Evolutionary conservation across 2,888 invertebrate genomes (phyloP), one percentile per base, ranked within the genome.

Genomic region (Eristalis intricaria): DNA sequence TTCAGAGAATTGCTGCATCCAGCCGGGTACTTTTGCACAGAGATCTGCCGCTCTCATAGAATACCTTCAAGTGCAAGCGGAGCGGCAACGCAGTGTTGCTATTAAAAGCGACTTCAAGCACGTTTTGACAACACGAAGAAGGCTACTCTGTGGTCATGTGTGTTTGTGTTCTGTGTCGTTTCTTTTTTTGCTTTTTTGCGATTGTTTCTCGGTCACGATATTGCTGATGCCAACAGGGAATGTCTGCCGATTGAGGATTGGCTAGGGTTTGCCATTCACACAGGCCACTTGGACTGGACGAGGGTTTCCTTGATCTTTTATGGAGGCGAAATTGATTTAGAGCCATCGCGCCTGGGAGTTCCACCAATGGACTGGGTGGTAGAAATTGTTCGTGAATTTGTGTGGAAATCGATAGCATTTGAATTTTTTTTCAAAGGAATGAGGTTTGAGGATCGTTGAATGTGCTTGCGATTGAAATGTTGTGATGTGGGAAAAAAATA

Each of bases 241-340:
- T 83, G 78, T 71, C 58, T 56, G 79, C 43, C 69, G 69, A 40
- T 82, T 35, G 75, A 79, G 83, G 78, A 79, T 83, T 83, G 86
- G 86, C 61, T 79, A 83, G 68, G 86, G 86, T 78, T 86, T 86
- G 75, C 70, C 83, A 58, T 60, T 79, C 70, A 15, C 77, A 75
- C 10, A 11, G 29, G 2, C 22, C 11, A 26, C 22, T 70, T 58
- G 77, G 61, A 66, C 61, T 70, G 29, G 26, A 26, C 13, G 26
- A 60, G 60, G 60, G 60, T 86, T 83, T 78, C 86, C 86, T 86
- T 86, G 83, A 86, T 86, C 75, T 83, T 86, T 86, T 63, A 70
- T 50, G 70, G 70, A 60, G 77, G 58, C 56, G 15, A 38, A 64
- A 69, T 64, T 40, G 26, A 60, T 40, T 58, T 19, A 11, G 1